Percentiles rank a stretch among this genome's conserved stretches.
phyloP scores from a whole-genome alignment of 2,888 invertebrate genomes.

The Gnatocerus cornutus region DNA sequence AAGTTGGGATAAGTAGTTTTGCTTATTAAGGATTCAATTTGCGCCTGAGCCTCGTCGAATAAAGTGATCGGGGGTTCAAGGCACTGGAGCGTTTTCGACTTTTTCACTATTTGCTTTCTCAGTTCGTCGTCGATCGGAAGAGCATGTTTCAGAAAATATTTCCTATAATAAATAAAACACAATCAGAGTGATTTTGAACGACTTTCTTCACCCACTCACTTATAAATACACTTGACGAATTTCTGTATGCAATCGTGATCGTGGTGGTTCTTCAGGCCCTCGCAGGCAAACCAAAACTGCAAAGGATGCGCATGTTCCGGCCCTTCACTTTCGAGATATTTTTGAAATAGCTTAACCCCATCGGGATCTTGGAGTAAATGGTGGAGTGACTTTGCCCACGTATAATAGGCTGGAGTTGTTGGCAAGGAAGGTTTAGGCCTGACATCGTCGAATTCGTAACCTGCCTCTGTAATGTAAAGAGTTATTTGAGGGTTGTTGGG shows the following conservation, averaged over 20 bases:
- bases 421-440: conserved; percentile 71
- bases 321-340: conserved; percentile 86
- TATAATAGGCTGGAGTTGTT: conserved; percentile 82
- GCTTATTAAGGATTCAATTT: conserved; percentile 87
- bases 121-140: conserved; percentile 88
- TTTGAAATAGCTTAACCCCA: conserved; percentile 90
- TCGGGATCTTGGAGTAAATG: conserved; percentile 91
- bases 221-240: conserved; percentile 89
- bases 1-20: conserved; percentile 94
- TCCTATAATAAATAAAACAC: conserved; percentile 55
- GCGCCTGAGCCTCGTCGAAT: conserved; percentile 81
- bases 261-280: conserved; percentile 86
- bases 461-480: conserved; percentile 56
- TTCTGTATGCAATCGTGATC: conserved; percentile 82
- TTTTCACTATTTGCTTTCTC: conserved; percentile 83
- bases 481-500: background rate
- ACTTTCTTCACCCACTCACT: conserved; percentile 71
- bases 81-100: conserved; percentile 83
- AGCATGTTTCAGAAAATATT: conserved; percentile 62
- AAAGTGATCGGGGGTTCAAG: conserved; percentile 76
- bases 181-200: background rate
- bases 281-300: conserved; percentile 96
- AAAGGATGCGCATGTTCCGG: conserved; percentile 85
- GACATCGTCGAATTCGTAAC: conserved; percentile 66
- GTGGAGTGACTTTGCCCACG: conserved; percentile 91